Percentiles rank a stretch among this genome's conserved stretches.
phyloP scores from a whole-genome alignment of 64 coral and sea anemone genomes.

The Montipora sp. region DNA sequence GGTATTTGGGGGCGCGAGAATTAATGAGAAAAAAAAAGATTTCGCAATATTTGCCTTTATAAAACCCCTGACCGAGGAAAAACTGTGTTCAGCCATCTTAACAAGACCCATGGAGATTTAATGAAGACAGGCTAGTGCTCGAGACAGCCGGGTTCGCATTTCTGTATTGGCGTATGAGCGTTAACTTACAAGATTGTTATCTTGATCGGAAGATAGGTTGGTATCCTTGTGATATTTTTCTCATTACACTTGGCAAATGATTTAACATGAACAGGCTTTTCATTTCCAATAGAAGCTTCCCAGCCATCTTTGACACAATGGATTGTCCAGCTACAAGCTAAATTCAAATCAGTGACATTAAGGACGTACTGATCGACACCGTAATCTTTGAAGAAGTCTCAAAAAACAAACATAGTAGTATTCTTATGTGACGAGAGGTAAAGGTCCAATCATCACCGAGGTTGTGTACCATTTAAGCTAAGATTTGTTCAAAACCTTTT shows the following conservation, averaged over 20 bases:
- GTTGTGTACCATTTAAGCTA: too few species aligned
- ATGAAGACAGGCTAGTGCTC: too few species aligned
- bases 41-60: too few species aligned
- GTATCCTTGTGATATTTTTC: conserved; percentile 62
- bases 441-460: too few species aligned
- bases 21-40: too few species aligned
- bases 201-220: conserved; percentile 72
- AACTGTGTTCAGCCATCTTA: too few species aligned
- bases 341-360: background rate
- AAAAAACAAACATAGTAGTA: background rate
- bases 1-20: too few species aligned
- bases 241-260: conserved; percentile 37
- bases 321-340: conserved; percentile 81
- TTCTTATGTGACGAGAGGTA: background rate
- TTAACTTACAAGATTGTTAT: conserved; percentile 76
- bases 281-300: conserved; percentile 59
- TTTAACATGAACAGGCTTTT: background rate
- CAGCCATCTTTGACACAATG: conserved; percentile 57
- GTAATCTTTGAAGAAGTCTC: background rate
- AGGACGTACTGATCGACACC: background rate
- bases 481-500: too few species aligned
- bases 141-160: too few species aligned
- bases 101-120: too few species aligned
- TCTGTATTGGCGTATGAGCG: background rate
- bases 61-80: too few species aligned